phyloP scores from a whole-genome alignment of 53 echinoderm and acorn worm genomes.

The Stichopus horrens region DNA sequence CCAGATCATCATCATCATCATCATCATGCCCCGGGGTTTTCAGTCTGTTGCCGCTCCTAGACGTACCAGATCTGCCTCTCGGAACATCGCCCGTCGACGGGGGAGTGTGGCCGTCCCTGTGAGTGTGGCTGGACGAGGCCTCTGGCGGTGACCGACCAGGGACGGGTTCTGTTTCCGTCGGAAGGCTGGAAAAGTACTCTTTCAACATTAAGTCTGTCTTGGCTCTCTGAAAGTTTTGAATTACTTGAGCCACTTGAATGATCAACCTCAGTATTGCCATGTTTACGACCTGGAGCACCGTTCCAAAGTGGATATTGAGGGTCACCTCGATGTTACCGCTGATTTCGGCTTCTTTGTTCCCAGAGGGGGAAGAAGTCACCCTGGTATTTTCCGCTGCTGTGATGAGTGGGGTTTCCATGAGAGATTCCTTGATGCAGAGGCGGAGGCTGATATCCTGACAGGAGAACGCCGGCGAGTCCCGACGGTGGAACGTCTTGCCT shows the following conservation, averaged over 20 bases:
- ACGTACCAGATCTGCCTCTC: background rate
- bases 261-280: constrained; percentile 93
- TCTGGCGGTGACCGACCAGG: constrained; percentile 8
- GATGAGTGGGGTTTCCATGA: background rate
- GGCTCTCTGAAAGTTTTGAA: constrained; percentile 71
- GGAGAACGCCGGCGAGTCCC: constrained; percentile 80
- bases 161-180: constrained; percentile 40
- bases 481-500: constrained; percentile 53
- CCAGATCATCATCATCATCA: background rate
- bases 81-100: background rate
- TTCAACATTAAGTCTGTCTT: constrained; percentile 69
- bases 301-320: constrained; percentile 64
- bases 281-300: constrained; percentile 82
- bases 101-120: background rate
- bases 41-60: background rate
- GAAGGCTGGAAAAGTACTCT: constrained; percentile 56
- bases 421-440: constrained; percentile 66
- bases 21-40: background rate
- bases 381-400: background rate
- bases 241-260: constrained; percentile 78
- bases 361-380: constrained; percentile 15
- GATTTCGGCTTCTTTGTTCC: constrained; percentile 51
- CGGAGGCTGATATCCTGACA: constrained; percentile 74
- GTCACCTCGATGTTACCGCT: constrained; percentile 65
- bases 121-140: background rate